These are phyloP conservation scores for Delichon dasypus DNA, from an alignment of 2,797 vertebrate species.

Conservation along the genomic window DNA sequence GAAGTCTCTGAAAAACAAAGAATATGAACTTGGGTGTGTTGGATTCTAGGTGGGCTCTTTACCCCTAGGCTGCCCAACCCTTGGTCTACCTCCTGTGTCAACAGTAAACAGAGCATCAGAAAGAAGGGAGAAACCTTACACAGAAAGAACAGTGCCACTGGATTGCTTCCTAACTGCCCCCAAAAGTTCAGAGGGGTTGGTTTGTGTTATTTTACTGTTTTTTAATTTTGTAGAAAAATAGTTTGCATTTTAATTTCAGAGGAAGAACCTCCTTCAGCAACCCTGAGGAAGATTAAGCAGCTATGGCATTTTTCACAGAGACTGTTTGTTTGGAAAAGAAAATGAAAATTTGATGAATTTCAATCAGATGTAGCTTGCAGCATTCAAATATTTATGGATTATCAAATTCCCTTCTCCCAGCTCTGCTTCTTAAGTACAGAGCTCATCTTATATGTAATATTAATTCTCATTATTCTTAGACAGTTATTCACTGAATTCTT, in stretches of 20 bases:
- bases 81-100: neutral
- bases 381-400: slow-evolving; percentile 62
- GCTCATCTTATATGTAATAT: slow-evolving; percentile 29
- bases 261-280: neutral
- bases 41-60: neutral
- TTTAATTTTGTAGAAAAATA: neutral
- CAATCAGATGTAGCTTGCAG: slow-evolving; percentile 43
- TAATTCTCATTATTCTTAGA: slow-evolving; percentile 46
- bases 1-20: neutral
- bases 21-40: neutral
- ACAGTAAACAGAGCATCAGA: neutral
- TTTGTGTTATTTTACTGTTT: neutral
- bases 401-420: slow-evolving; percentile 39
- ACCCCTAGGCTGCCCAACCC: accelerated
- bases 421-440: slow-evolving; percentile 33
- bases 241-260: slow-evolving; percentile 28
- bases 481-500: slow-evolving; percentile 2
- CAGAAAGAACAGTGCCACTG: neutral
- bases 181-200: neutral
- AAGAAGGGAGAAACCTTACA: neutral
- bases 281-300: slow-evolving; percentile 16
- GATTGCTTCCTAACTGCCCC: neutral
- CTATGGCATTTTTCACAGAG: slow-evolving; percentile 27
- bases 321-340: slow-evolving; percentile 59
- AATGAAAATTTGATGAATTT: slow-evolving; percentile 61